phyloP scores from a whole-genome alignment of 2,113 vertebrate species.

The Columbina picui region DNA sequence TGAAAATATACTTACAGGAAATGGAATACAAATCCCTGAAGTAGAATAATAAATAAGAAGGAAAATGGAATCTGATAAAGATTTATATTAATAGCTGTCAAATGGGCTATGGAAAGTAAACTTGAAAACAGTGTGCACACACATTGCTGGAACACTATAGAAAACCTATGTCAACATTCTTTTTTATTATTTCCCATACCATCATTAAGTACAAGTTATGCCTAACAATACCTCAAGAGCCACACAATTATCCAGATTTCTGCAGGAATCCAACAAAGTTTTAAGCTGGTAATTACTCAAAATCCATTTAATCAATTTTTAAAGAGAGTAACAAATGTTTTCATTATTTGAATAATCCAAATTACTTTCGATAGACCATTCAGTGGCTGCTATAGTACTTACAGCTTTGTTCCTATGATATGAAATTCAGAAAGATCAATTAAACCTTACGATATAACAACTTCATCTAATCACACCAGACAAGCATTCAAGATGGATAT shows the following conservation, averaged over 20 bases:
- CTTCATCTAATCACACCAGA: conserved; percentile 3
- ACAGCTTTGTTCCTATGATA: neutral
- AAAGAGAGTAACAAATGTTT: neutral
- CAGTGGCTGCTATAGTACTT: neutral
- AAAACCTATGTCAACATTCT: neutral
- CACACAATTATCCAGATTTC: neutral
- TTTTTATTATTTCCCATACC: neutral
- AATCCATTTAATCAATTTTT: neutral
- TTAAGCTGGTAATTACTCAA: neutral
- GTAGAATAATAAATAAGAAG: neutral
- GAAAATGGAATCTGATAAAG: neutral
- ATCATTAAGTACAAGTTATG: neutral
- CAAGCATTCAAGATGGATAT: neutral
- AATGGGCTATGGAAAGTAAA: neutral
- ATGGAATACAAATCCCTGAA: neutral
- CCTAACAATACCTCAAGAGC: neutral
- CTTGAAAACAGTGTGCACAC: neutral
- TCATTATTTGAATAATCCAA: neutral
- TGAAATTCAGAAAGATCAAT: neutral
- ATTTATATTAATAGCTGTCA: neutral
- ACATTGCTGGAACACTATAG: neutral
- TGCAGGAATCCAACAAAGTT: neutral
- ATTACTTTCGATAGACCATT: neutral
- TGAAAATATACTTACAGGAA: neutral
- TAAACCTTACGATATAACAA: neutral